Evolutionary conservation across 2,888 invertebrate genomes (phyloP), one percentile per base, ranked within the genome.

Genomic region (Tipula vernalis): DNA sequence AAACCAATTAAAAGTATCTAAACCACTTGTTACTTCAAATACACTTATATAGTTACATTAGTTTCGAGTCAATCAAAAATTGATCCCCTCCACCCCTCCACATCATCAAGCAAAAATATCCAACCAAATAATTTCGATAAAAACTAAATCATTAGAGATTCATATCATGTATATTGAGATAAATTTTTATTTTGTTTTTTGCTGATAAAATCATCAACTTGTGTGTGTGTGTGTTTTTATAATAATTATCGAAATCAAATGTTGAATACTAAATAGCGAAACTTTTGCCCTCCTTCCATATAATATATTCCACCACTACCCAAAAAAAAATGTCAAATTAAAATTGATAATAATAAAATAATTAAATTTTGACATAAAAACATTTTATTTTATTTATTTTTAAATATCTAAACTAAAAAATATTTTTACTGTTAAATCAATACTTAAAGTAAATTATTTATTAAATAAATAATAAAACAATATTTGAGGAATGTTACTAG

Each of bases 401-500:
- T 28, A 28, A 28, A 28, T 28, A 28, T 28, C 2, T 2, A 28
- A 28, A 28, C 2, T 1, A 28, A 28, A 28, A 28, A 28, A 28
- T 28, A 28, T 28, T 28, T 28, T 28, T 28, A 28, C 1, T 1
- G 28, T 28, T 28, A 28, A n/a, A 28, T 28, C 28, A 28, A 28
- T 28, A 2, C 28, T 28, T 1, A 28, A 28, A 28, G 28, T 28
- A 2, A 28, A 28, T 28, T 28, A 28, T 28, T 28, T 28, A 28
- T 28, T 28, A 28, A 28, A 28, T 28, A 28, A 28, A 28, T 28
- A 89, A 36, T 84, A 86, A 5, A n/a, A n/a, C n/a, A n/a, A n/a
- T n/a, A n/a, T n/a, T n/a, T n/a, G n/a, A n/a, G n/a, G n/a, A n/a
- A n/a, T n/a, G n/a, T n/a, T n/a, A n/a, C n/a, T n/a, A n/a, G n/a